Evolutionary conservation across 2,888 invertebrate species (phyloP).

Genomic region (Hemaris fuciformis): DNA sequence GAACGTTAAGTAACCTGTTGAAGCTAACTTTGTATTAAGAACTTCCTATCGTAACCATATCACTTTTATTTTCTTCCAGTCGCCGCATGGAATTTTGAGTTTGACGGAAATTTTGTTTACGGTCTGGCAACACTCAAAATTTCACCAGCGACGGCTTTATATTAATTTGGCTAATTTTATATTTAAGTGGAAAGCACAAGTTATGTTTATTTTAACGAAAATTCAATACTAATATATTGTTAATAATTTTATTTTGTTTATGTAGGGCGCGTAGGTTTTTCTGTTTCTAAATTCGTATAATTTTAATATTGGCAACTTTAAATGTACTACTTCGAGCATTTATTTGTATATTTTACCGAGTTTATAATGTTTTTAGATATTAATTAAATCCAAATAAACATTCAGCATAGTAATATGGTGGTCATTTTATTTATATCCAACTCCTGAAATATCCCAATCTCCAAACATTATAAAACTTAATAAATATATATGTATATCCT

Average conservation of each 20-base stretch:
- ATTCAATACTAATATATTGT: constrained; percentile 73
- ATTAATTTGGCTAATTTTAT: constrained; percentile 77
- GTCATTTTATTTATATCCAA: constrained; percentile 29
- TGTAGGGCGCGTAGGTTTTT: constrained; percentile 54
- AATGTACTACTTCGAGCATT: constrained; percentile 69
- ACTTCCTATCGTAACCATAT: constrained; percentile 75
- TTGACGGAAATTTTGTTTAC: constrained; percentile 34
- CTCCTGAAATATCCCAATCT: too few species aligned
- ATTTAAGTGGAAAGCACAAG: constrained; percentile 76
- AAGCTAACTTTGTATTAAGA: constrained; percentile 75
- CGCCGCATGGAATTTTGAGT: constrained; percentile 38
- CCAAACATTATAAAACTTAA: too few species aligned
- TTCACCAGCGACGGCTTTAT: constrained; percentile 44
- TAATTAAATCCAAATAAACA: constrained; percentile 78
- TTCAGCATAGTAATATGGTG: constrained; percentile 68
- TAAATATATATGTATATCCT: too few species aligned
- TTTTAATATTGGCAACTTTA: constrained; percentile 65
- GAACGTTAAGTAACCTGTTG: constrained; percentile 80
- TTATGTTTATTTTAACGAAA: constrained; percentile 67
- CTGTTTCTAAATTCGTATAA: constrained; percentile 54
- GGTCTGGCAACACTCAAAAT: constrained; percentile 53
- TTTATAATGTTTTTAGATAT: constrained; percentile 76
- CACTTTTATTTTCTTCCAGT: constrained; percentile 49
- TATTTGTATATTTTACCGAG: constrained; percentile 78
- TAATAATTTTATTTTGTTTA: constrained; percentile 77